Conservation (phyloP, 2,888 invertebrate species). For the Tiliacea citrago region DNA sequence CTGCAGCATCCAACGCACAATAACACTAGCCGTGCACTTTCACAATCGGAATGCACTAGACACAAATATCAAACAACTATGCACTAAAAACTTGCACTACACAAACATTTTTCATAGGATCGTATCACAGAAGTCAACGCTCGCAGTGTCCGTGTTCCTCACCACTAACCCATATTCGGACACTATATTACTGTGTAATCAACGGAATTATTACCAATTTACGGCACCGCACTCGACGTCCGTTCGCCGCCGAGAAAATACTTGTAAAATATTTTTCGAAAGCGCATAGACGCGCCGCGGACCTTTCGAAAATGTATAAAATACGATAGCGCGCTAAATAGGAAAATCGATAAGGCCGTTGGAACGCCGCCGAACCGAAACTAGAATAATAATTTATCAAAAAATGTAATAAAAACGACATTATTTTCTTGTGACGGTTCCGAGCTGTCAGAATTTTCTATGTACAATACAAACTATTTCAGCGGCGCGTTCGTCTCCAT, state of each 20-base stretch:
- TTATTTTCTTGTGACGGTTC: constrained; percentile 88
- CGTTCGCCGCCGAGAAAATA: constrained; percentile 86
- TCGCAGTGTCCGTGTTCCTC: constrained; percentile 80
- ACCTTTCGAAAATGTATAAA: constrained; percentile 89
- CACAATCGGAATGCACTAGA: constrained; percentile 82
- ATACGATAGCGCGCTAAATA: constrained; percentile 88
- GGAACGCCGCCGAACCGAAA: constrained; percentile 84
- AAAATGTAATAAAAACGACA: constrained; percentile 91
- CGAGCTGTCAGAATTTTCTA: constrained; percentile 90
- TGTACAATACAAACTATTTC: constrained; percentile 77
- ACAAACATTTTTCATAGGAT: constrained; percentile 75
- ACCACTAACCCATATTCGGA: constrained; percentile 89
- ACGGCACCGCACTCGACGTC: constrained; percentile 86
- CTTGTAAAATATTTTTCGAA: constrained; percentile 89
- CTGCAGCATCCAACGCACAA: constrained; percentile 83
- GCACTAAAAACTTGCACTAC: constrained; percentile 80
- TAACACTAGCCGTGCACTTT: constrained; percentile 85
- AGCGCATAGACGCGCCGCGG: constrained; percentile 87
- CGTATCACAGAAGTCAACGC: constrained; percentile 80
- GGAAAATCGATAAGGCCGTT: constrained; percentile 89
- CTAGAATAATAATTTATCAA: constrained; percentile 90
- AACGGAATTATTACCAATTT: constrained; percentile 90
- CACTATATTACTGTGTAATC: constrained; percentile 88
- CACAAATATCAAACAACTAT: constrained; percentile 80
- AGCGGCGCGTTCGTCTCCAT: constrained; percentile 60